Conservation (phyloP, 2,113 vertebrate genomes). For the Acrocephalus kingi region DNA sequence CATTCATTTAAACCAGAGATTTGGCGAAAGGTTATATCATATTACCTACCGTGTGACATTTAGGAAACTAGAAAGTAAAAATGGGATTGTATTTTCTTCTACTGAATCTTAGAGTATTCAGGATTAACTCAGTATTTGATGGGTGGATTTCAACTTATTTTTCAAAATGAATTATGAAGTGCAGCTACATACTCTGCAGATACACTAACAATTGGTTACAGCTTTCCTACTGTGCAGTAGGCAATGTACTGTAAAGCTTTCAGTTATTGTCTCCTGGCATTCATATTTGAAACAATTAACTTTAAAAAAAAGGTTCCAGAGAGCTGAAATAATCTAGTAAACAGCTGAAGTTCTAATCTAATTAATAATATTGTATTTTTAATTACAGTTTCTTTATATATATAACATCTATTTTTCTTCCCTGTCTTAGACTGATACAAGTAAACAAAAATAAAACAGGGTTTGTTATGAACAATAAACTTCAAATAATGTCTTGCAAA, state of each 20-base stretch:
- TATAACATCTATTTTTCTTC: not conserved
- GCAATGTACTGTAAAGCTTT: not conserved
- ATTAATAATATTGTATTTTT: not conserved
- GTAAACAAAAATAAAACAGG: not conserved
- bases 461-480: not conserved
- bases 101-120: not conserved
- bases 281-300: not conserved
- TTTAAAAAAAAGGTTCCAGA: not conserved
- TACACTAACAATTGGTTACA: not conserved
- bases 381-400: not conserved
- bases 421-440: not conserved
- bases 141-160: not conserved
- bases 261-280: not conserved
- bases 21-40: not conserved
- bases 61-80: constrained; percentile 2
- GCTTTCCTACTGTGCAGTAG: not conserved
- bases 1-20: not conserved
- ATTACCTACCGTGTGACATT: not conserved
- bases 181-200: not conserved
- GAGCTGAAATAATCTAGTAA: not conserved
- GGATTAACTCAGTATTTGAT: not conserved
- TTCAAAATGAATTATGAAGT: not conserved
- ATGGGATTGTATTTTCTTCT: not conserved
- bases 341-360: not conserved
- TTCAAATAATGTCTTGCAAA: not conserved